These are phyloP conservation scores for Mormyrus hasselquistii DNA, from an alignment of 2,797 vertebrate species.

Conservation along the genomic window DNA sequence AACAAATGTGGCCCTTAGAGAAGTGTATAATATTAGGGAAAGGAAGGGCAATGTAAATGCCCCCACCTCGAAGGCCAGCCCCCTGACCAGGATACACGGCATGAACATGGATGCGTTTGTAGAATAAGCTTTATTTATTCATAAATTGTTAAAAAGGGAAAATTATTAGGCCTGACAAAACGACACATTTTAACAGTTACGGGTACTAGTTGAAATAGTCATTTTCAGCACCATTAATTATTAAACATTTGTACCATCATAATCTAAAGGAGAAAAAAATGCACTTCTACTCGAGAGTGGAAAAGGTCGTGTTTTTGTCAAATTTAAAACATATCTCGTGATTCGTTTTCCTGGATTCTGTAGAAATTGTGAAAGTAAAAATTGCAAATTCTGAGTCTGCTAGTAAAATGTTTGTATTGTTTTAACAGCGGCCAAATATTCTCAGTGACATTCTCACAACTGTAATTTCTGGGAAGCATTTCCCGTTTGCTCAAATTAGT, in stretches of 20 bases:
- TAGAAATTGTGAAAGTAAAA: background rate
- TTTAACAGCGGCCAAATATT: background rate
- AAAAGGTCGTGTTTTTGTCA: background rate
- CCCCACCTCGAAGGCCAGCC: background rate
- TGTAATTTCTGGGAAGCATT: background rate
- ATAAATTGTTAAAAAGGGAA: background rate
- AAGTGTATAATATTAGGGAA: background rate
- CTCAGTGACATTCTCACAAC: background rate
- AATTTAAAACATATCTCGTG: background rate
- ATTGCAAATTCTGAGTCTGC: background rate
- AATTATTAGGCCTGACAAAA: background rate
- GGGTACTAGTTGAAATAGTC: background rate
- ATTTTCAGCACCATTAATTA: background rate
- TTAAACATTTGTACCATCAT: background rate
- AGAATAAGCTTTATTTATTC: background rate
- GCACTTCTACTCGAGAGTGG: background rate
- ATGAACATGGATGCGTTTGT: background rate
- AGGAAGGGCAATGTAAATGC: background rate
- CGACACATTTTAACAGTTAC: background rate
- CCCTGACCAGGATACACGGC: background rate
- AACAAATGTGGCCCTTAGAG: background rate
- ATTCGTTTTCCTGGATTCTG: background rate
- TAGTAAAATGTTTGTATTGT: background rate
- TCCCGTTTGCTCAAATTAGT: background rate
- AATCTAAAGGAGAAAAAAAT: background rate